Percentiles rank a stretch among this genome's conserved stretches.
These are phyloP conservation scores for Lateolabrax maculatus DNA, from an alignment of 2,797 vertebrate genomes.

Conservation along the genomic window DNA sequence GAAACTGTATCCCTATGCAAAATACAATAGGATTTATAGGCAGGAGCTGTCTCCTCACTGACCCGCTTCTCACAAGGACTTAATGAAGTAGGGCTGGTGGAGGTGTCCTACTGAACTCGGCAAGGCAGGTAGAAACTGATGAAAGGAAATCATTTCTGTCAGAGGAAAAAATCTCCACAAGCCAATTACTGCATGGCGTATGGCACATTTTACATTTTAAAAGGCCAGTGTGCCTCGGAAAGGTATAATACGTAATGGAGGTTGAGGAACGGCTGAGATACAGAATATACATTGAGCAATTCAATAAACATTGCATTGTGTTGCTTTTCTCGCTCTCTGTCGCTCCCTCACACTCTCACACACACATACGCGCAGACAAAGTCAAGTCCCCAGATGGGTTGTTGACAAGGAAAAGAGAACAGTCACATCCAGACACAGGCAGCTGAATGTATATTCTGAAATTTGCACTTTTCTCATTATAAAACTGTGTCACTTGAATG, in stretches of 20 bases:
- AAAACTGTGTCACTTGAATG: conserved; percentile 81
- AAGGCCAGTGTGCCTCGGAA: conserved; percentile 47
- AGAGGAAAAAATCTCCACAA: conserved; percentile 68
- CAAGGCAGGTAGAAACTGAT: conserved; percentile 72
- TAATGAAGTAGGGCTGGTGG: conserved; percentile 73
- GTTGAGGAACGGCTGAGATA: conserved; percentile 59
- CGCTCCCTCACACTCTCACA: not conserved
- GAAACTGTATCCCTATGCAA: conserved; percentile 49
- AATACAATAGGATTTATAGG: conserved; percentile 61
- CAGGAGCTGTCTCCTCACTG: conserved; percentile 63
- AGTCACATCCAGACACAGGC: conserved; percentile 67
- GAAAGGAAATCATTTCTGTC: conserved; percentile 79
- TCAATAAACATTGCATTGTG: conserved; percentile 69
- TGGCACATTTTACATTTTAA: conserved; percentile 72
- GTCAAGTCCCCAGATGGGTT: conserved; percentile 74
- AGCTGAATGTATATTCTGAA: conserved; percentile 77
- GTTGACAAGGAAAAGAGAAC: conserved; percentile 78
- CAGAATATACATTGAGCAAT: conserved; percentile 71
- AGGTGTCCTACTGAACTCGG: conserved; percentile 78
- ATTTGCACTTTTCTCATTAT: conserved; percentile 86
- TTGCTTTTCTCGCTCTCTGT: conserved; percentile 29
- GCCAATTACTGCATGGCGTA: conserved; percentile 73
- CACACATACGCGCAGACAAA: conserved; percentile 19
- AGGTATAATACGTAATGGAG: conserved; percentile 61
- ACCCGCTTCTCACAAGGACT: conserved; percentile 73